A percentile compares a stretch with the other conserved stretches of the same genome.
Evolutionary conservation across 1,140 invertebrate species (phyloP).

Genomic region (Monomorium pharaonis): DNA sequence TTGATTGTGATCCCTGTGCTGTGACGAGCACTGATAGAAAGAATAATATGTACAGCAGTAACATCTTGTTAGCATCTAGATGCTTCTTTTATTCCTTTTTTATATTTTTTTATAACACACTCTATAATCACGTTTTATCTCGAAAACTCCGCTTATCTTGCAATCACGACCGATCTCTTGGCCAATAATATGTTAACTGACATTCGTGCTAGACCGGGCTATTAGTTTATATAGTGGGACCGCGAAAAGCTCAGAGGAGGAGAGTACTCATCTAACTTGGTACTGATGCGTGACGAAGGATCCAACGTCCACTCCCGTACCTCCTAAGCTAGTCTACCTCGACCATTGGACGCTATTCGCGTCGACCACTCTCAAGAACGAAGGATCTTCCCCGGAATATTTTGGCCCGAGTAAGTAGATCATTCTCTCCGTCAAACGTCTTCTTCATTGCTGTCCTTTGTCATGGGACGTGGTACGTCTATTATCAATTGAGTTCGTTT

Average conservation of each 20-base stretch:
- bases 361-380: slow-evolving; percentile 12
- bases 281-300: slow-evolving; percentile 82
- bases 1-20: slow-evolving; percentile 44
- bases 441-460: background rate
- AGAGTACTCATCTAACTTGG: slow-evolving; percentile 77
- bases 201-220: slow-evolving; percentile 49
- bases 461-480: background rate
- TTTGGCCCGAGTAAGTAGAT: slow-evolving; percentile 56
- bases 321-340: slow-evolving; percentile 44
- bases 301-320: slow-evolving; percentile 68
- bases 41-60: slow-evolving; percentile 44
- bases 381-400: slow-evolving; percentile 40
- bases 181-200: slow-evolving; percentile 74
- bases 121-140: slow-evolving; percentile 1
- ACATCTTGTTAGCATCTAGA: slow-evolving; percentile 55
- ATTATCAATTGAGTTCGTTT: slow-evolving; percentile 63
- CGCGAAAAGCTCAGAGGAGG: slow-evolving; percentile 73
- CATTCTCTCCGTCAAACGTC: background rate
- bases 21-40: slow-evolving; percentile 48
- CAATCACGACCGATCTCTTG: slow-evolving; percentile 20
- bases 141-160: slow-evolving; percentile 12
- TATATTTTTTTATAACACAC: background rate
- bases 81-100: background rate
- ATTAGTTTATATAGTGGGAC: slow-evolving; percentile 81
- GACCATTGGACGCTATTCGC: slow-evolving; percentile 66